Evolutionary conservation across 2,888 invertebrate genomes (phyloP), one percentile per base, ranked within the genome.

Genomic region (Stramonita haemastoma): DNA sequence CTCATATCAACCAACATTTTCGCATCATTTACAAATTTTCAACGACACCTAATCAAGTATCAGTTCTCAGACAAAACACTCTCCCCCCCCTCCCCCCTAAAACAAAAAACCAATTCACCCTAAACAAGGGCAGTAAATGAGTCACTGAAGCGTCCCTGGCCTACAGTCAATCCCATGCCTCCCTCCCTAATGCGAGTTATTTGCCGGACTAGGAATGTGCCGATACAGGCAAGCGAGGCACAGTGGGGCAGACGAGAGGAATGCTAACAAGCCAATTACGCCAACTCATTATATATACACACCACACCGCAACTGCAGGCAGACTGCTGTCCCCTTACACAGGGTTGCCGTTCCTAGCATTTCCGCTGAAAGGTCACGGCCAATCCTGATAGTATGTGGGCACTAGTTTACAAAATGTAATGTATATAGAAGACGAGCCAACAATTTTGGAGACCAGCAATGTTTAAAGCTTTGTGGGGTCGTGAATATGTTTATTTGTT

Each of bases 251-350:
- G 17, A 32, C 79, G 6, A 15, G 19, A 79, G n/a, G 19, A 34
- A 79, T 79, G 79, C 79, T 79, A 79, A 79, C 32, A 17, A 34
- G 32, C 79, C 34, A 79, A 79, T 79, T 34, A 79, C 19, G 34
- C 17, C 11, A 32, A 34, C 34, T 79, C 32, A 6, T 34, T 46
- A 46, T 46, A 46, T 46, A 46, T 46, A 46, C 8, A 46, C 8
- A 46, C 46, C 2, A 2, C 13, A 34, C 32, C 34, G 15, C 32
- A 79, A 79, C 32, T 5, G 8, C 34, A 5, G n/a, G 60, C 46
- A 46, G 60, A n/a, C 73, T n/a, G 13, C 11, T n/a, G 1, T 73
- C 0, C 73, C n/a, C 11, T 26, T 26, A 11, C 73, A 73, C 73
- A 73, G n/a, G 73, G n/a, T 1, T n/a, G 73, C 22, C 70, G n/a